phyloP scores from a whole-genome alignment of 92 coral and sea anemone species.

The Metridium senile region DNA sequence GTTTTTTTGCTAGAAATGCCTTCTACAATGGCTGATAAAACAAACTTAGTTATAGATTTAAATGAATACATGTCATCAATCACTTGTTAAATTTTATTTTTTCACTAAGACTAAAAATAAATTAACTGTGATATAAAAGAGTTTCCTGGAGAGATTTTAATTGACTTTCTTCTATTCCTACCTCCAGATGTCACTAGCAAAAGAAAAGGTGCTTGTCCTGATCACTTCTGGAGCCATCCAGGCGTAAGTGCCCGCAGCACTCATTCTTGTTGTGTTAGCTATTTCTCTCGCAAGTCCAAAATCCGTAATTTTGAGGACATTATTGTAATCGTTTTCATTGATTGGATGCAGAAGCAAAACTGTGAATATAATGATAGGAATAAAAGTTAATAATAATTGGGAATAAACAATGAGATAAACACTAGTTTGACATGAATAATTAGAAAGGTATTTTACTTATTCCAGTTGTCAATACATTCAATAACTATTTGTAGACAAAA shows the following conservation, averaged over 20 bases:
- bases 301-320: conserved; percentile 93
- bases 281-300: conserved; percentile 99
- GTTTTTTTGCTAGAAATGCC: too few relatives aligned
- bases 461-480: too few relatives aligned
- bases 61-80: too few relatives aligned
- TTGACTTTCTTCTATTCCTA: conserved; percentile 24
- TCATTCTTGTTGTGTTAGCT: conserved; percentile 93
- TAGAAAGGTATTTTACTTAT: too few relatives aligned
- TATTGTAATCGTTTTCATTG: conserved; percentile 75
- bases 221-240: conserved; percentile 99
- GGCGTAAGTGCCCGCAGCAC: conserved; percentile 98
- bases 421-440: too few relatives aligned
- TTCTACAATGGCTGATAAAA: too few relatives aligned
- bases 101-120: too few relatives aligned
- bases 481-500: too few relatives aligned
- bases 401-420: background rate
- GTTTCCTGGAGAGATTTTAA: too few relatives aligned
- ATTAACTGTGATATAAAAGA: too few relatives aligned
- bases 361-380: conserved; percentile 15
- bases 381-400: background rate
- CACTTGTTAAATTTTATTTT: too few relatives aligned
- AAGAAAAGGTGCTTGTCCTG: conserved; percentile 89
- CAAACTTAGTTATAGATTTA: too few relatives aligned
- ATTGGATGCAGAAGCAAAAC: conserved; percentile 86
- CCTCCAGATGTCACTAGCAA: conserved; percentile 99